A percentile compares a stretch with the other conserved stretches of the same genome.
phyloP scores from a whole-genome alignment of 2,888 invertebrate genomes.

The Oligia strigilis region DNA sequence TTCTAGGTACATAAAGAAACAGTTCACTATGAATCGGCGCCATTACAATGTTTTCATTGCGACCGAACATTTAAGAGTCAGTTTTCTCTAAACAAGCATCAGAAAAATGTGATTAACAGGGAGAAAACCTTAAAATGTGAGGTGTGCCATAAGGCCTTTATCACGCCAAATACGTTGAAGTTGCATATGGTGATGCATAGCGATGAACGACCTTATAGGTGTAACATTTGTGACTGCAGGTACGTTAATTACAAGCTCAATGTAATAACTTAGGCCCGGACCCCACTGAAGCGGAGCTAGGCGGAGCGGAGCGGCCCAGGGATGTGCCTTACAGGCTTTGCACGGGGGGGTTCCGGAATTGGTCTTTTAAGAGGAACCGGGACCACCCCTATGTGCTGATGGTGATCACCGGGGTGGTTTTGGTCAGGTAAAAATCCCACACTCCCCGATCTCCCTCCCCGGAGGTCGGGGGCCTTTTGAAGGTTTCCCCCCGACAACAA shows the following conservation, averaged over 20 bases:
- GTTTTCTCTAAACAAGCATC: constrained; percentile 67
- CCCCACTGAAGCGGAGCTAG: too few relatives aligned
- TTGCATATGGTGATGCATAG: constrained; percentile 76
- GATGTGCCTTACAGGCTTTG: too few relatives aligned
- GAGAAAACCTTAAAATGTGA: constrained; percentile 72
- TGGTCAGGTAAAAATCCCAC: too few relatives aligned
- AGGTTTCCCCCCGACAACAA: too few relatives aligned
- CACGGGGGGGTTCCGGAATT: too few relatives aligned
- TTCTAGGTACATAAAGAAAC: constrained; percentile 64
- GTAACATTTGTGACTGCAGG: constrained; percentile 72
- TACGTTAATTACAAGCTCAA: constrained; percentile 13
- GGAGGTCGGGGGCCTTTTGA: too few relatives aligned
- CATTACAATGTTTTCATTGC: constrained; percentile 76
- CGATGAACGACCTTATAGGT: constrained; percentile 72
- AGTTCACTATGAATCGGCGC: constrained; percentile 59
- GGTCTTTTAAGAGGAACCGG: too few relatives aligned
- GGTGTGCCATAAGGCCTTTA: constrained; percentile 73
- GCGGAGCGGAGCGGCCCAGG: too few relatives aligned
- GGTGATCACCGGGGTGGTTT: too few relatives aligned
- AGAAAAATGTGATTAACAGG: constrained; percentile 48
- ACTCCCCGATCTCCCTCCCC: too few relatives aligned
- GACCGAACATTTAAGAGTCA: constrained; percentile 73
- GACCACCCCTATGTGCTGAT: too few relatives aligned
- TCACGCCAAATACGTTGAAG: constrained; percentile 62
- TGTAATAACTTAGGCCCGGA: background rate